These are phyloP conservation scores for Bunonema sp. DNA, from an alignment of 2,888 invertebrate genomes.

Conservation along the genomic window DNA sequence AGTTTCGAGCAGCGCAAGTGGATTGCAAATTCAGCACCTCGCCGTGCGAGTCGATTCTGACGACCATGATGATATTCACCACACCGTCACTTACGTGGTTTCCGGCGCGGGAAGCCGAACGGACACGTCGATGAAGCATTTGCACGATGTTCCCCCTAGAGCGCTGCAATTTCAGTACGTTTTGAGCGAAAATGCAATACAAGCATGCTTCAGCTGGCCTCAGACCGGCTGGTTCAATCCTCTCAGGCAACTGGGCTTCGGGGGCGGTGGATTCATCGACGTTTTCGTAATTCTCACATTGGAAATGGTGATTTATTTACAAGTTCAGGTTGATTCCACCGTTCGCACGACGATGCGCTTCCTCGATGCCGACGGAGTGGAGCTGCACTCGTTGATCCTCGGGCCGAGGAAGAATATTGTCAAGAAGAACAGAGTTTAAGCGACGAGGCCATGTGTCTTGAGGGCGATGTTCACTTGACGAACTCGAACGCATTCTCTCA, in stretches of 20 bases:
- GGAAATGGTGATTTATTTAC: too few relatives aligned
- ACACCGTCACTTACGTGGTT: slow-evolving; percentile 47
- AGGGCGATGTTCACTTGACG: too few relatives aligned
- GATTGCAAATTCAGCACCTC: neutral
- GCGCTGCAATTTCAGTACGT: slow-evolving; percentile 30
- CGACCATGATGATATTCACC: neutral
- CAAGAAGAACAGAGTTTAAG: too few relatives aligned
- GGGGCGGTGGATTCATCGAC: slow-evolving; percentile 44
- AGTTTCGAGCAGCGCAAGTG: neutral
- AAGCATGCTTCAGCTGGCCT: slow-evolving; percentile 36
- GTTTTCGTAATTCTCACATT: too few relatives aligned
- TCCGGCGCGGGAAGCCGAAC: slow-evolving; percentile 47
- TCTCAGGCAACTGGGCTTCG: slow-evolving; percentile 30
- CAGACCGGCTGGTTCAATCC: slow-evolving; percentile 17
- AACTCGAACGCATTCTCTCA: too few relatives aligned
- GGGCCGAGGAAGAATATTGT: too few relatives aligned
- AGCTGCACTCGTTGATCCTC: too few relatives aligned
- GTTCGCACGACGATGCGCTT: too few relatives aligned
- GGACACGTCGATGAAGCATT: slow-evolving; percentile 42
- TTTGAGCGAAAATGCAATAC: too few relatives aligned
- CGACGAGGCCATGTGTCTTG: too few relatives aligned
- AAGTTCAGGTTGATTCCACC: too few relatives aligned
- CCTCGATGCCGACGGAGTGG: too few relatives aligned
- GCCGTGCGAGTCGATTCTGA: neutral
- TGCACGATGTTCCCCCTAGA: slow-evolving; percentile 31